phyloP scores from a whole-genome alignment of 2,888 invertebrate species.

The Metallyticus violacea region DNA sequence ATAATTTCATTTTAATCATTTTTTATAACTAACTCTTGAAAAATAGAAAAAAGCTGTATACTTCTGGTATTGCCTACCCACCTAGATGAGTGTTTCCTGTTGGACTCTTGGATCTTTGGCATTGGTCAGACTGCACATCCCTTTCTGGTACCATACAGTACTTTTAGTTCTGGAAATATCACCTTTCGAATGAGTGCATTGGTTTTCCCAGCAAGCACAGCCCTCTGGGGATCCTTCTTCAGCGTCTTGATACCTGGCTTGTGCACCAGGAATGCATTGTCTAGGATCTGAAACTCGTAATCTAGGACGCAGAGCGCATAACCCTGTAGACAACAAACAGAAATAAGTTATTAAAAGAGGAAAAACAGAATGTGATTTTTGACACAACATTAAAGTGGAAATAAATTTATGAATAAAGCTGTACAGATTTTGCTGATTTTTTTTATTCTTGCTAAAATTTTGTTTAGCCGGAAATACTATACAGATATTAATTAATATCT shows the following conservation, averaged over 20 bases:
- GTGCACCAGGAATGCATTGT: constrained; percentile 91
- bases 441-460: too few species aligned
- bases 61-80: too few species aligned
- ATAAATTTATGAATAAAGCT: too few species aligned
- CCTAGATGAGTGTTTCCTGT: neutral
- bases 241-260: constrained; percentile 87
- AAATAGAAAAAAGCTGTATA: too few species aligned
- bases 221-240: constrained; percentile 74
- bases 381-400: too few species aligned
- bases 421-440: too few species aligned
- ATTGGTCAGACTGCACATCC: constrained; percentile 72
- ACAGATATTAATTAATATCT: too few species aligned
- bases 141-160: constrained; percentile 74
- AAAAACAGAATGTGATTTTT: too few species aligned
- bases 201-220: constrained; percentile 72
- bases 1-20: too few species aligned
- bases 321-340: constrained; percentile 58
- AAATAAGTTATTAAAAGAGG: too few species aligned
- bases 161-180: constrained; percentile 81
- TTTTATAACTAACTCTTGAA: too few species aligned
- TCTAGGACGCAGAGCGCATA: constrained; percentile 86
- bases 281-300: constrained; percentile 89
- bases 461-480: too few species aligned
- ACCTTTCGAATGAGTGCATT: constrained; percentile 73
- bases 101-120: neutral